Base-by-base conservation (phyloP, 2,113 vertebrate species). In the Eulacestoma nigropectus region DNA sequence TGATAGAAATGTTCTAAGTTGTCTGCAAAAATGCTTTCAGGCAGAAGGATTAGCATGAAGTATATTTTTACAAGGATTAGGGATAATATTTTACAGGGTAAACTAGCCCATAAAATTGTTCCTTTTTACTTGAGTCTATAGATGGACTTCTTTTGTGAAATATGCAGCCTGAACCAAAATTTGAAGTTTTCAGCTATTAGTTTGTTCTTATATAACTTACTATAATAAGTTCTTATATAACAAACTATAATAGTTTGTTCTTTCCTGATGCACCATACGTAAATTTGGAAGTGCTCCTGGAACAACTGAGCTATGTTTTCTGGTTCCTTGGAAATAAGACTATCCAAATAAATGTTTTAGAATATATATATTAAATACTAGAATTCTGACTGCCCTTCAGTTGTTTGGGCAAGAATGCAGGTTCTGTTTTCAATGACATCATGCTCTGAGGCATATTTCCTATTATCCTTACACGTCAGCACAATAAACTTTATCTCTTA, bases 51-150 rank as follows among this genome's bases (percentile, higher is more conserved):
- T 93, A 91, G 26, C 32, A 55, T 67, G 52, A 81, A 90, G 30
- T 64, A 20, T 89, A 80, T 94, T 91, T 95, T 86, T 82, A 42
- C 56, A 90, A 69, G 70, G 64, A 95, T 89, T 87, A 87, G 35
- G 55, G 32, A 44, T 53, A 86, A 47, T 86, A 92, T 86, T 93
- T 91, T 85, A 37, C 23, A 84, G 67, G 33, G 57, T 89, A 95
- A 88, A 88, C 44, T 64, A 70, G 52, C 55, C 39, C 47, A 60
- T 81, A 63, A 63, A 59, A 41, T 47, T 46, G 4, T 75, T 93
- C 41, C 13, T 92, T 86, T 95, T 73, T 44, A 27, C 47, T 72
- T 70, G 39, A 90, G 32, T n/a, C 63, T 86, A 0, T 26, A 60
- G 55, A 76, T 50, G 10, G 52, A 49, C 20, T 86, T 93, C 7